phyloP scores from a whole-genome alignment of 2,888 invertebrate species.

The Ornithoptera priamus region DNA sequence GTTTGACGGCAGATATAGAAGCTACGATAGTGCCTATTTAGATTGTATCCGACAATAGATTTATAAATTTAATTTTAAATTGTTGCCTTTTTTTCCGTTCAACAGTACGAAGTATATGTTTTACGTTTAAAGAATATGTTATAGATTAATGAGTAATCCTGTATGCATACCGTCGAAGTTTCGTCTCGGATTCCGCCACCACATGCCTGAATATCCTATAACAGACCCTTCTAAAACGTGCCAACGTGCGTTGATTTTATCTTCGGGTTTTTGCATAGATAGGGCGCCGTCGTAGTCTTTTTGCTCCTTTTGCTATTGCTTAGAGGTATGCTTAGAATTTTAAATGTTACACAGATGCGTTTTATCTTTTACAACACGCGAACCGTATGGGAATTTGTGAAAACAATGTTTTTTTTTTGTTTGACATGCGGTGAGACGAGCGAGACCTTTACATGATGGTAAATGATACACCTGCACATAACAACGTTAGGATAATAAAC shows the following conservation, averaged over 20 bases:
- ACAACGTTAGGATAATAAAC: too few relatives aligned
- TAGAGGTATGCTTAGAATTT: conserved; percentile 17
- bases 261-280: conserved; percentile 33
- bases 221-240: conserved; percentile 22
- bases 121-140: background rate
- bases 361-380: conserved; percentile 3
- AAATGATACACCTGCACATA: too few relatives aligned
- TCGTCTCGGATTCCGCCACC: conserved; percentile 1
- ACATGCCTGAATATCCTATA: conserved; percentile 20
- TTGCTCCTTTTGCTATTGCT: conserved; percentile 13
- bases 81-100: background rate
- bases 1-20: too few relatives aligned
- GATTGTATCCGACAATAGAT: too few relatives aligned
- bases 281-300: conserved; percentile 11
- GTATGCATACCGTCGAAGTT: background rate
- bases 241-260: conserved; percentile 35
- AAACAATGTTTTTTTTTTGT: background rate
- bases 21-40: too few relatives aligned
- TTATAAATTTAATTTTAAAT: too few relatives aligned
- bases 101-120: background rate
- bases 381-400: background rate
- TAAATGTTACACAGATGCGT: conserved; percentile 22
- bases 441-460: too few relatives aligned
- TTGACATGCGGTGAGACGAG: too few relatives aligned
- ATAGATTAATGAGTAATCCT: background rate